Evolutionary conservation across 2,797 vertebrate genomes (phyloP).

Genomic region (Brachymystax lenok): DNA sequence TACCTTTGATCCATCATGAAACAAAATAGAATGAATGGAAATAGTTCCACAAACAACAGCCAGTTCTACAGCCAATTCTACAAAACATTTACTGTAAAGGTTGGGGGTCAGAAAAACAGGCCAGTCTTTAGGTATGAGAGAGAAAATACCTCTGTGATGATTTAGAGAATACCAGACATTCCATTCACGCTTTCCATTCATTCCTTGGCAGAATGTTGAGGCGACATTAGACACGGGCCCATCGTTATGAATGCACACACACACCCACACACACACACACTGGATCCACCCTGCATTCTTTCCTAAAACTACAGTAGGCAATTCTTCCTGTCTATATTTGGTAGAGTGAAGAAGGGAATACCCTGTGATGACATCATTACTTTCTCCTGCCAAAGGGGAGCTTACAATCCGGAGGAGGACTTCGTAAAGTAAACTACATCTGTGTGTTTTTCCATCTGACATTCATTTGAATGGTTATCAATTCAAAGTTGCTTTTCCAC

Average conservation of each 20-base stretch:
- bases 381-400: slow-evolving; percentile 40
- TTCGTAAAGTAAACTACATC: background rate
- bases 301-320: slow-evolving; percentile 39
- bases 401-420: slow-evolving; percentile 27
- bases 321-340: slow-evolving; percentile 58
- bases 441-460: background rate
- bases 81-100: slow-evolving; percentile 36
- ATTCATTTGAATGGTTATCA: background rate
- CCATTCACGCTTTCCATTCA: slow-evolving; percentile 38
- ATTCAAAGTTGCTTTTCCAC: background rate
- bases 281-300: slow-evolving; percentile 45
- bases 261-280: slow-evolving; percentile 25
- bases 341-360: slow-evolving; percentile 57
- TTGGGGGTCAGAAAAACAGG: slow-evolving; percentile 17
- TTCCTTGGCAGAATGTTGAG: slow-evolving; percentile 45
- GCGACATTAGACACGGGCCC: slow-evolving; percentile 23
- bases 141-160: slow-evolving; percentile 39
- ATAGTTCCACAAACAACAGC: background rate
- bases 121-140: slow-evolving; percentile 42
- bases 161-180: slow-evolving; percentile 49
- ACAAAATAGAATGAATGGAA: background rate
- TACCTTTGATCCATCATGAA: background rate
- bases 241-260: slow-evolving; percentile 33
- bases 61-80: no score
- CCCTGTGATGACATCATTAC: slow-evolving; percentile 51